phyloP scores from a whole-genome alignment of 2,888 invertebrate species.

The Harmothoe impar region DNA sequence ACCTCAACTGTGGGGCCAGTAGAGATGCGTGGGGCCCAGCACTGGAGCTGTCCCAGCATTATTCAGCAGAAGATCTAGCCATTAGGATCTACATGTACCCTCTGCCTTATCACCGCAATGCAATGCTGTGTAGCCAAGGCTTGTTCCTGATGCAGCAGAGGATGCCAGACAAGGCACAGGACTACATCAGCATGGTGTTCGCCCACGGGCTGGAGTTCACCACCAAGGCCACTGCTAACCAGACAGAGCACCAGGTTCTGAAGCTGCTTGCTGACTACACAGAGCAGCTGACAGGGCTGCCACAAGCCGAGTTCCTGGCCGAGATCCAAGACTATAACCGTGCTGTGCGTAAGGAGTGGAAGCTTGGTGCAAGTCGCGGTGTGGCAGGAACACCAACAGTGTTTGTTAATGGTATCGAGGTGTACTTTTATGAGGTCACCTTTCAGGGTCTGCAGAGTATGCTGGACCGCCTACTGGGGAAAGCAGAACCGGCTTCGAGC shows the following conservation, averaged over 20 bases:
- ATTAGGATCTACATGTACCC: not conserved
- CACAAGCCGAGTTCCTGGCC: not conserved
- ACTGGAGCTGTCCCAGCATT: not conserved
- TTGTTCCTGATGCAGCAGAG: not conserved
- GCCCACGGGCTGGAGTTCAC: not conserved
- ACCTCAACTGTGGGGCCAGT: not conserved
- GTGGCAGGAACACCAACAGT: not conserved
- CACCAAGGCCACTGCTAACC: not conserved
- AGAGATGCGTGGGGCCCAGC: not conserved
- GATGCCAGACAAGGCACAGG: not conserved
- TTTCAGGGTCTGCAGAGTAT: not conserved
- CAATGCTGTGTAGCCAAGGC: not conserved
- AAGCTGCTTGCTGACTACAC: not conserved
- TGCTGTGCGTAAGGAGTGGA: not conserved
- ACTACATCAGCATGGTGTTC: slow-evolving; percentile 7
- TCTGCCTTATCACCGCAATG: slow-evolving; percentile 17
- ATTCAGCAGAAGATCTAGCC: not conserved
- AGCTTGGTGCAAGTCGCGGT: not conserved
- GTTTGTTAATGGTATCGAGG: not conserved
- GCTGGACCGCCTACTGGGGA: not conserved
- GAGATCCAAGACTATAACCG: not conserved
- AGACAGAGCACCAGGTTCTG: not conserved
- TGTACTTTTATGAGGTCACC: not conserved
- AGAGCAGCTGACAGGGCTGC: not conserved
- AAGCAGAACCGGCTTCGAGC: too few relatives aligned